Base-by-base conservation (phyloP, 2,888 invertebrate genomes). In the Flabesymbios commensalis region DNA sequence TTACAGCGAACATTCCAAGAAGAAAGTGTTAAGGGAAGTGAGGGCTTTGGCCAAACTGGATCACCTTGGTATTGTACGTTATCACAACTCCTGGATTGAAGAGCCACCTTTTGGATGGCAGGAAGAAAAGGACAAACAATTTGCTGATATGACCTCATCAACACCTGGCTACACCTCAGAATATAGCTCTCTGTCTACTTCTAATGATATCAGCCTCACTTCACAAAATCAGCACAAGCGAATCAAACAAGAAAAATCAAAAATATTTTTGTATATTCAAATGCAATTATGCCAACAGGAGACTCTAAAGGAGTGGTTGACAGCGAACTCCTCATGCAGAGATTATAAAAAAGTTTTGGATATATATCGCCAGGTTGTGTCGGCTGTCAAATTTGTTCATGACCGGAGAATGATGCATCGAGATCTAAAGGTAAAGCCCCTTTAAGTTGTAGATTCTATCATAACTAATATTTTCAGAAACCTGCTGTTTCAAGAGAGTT, bases 301-400 rank as follows among this genome's bases (percentile, higher is more conserved):
- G 75, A 95, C 93, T 68, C 85, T 99, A 41, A 90, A 91, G 75
- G 94, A 96, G 75, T 98, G 97, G 98, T 85, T 98, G 39, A 71
- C 67, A 65, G 72, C 71, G 36, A 78, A 78, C 59, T 78, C 77
- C 0, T 63, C 76, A 22, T 73, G 73, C 52, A 60, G 78, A n/a
- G 76, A 77, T 52, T 68, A 72, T 22, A 59, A 65, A 29, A 67
- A 66, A 3, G 64, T 78, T 1, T 67, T 80, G 43, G 75, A 80
- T 57, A 77, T 81, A 39, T 83, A 82, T 73, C 75, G 76, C 59
- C 96, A 99, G 83, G 94, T 98, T 75, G 89, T 95, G 0, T 88
- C 90, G 60, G 98, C 97, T 0, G 95, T 99, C 2, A 92, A 94
- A 70, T 99, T 98, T 84, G 93, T 99, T 0, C 98, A 99, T 83